Base-by-base conservation (phyloP, 1,140 invertebrate species). In the Cotesia typhae region DNA sequence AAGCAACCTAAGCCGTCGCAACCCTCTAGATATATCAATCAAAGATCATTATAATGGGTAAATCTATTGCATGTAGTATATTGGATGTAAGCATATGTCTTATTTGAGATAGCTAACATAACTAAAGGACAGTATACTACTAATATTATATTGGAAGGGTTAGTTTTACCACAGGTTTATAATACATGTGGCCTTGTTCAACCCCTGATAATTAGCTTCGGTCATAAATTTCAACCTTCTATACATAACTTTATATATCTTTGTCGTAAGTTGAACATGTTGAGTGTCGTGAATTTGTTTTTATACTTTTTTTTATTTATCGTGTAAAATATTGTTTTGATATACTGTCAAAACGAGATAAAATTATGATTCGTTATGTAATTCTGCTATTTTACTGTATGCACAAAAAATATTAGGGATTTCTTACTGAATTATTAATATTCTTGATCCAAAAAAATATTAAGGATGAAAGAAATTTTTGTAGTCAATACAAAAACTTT, bases 181-280 rank as follows among this genome's bases (percentile, higher is more conserved):
- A n/a, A 65, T 76, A 77, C 74, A 77, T 76, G 77, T 73, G 68
- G 35, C 72, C 71, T 73, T 75, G 35, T 52, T 37, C 69, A 37
- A 35, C 60, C 60, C 69, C 37, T 70, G 51, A 73, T 77, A 84
- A 84, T 84, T 81, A 83, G 78, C 78, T 74, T 55, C 73, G 47
- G 64, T 72, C 76, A 79, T 84, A 82, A 83, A 83, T 83, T 76
- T 81, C 74, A 28, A 10, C 63, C 63, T 37, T 60, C n/a, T 59
- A 52, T n/a, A 41, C 14, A 38, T 37, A n/a, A 41, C 57, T 41
- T 36, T 47, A 12, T 10, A 10, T 47, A 10, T 47, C 10, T 47
- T 47, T 47, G 5, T 47, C 41, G 41, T 47, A 47, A 47, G 41
- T 47, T 47, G 28, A 28, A 28, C 60, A 61, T 14, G 28, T 20